Evolutionary conservation across 2,113 vertebrate genomes (phyloP).

Genomic region (Melanostigma gelatinosum): DNA sequence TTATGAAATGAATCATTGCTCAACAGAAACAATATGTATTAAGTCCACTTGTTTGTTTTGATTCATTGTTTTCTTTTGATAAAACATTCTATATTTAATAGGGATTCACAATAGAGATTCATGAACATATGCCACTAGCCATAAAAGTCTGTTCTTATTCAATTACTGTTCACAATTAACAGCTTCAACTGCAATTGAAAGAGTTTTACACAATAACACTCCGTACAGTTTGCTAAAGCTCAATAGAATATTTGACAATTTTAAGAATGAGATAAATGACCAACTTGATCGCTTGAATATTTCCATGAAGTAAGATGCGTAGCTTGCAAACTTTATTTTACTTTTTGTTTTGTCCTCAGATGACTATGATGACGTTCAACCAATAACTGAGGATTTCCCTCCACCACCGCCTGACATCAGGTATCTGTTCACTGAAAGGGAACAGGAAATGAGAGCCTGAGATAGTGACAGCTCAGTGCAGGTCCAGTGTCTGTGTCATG

Average conservation of each 20-base stretch:
- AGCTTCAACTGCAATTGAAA: not conserved
- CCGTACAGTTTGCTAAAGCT: not conserved
- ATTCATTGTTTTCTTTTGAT: not conserved
- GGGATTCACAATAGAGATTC: not conserved
- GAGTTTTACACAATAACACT: too few relatives aligned
- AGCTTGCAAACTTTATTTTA: not conserved
- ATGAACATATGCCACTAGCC: not conserved
- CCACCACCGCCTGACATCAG: slow-evolving; percentile 74
- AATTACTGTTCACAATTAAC: not conserved
- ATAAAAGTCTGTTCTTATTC: not conserved
- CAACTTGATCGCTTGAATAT: not conserved
- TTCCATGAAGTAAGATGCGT: not conserved
- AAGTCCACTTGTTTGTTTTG: not conserved
- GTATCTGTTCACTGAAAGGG: slow-evolving; percentile 34
- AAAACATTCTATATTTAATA: not conserved
- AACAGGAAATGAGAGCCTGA: not conserved
- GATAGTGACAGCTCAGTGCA: not conserved
- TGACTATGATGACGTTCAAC: slow-evolving; percentile 80
- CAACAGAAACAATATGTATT: not conserved
- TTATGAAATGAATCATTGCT: not conserved
- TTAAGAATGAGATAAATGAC: not conserved
- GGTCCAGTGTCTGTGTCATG: not conserved
- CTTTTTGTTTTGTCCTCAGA: slow-evolving; percentile 56
- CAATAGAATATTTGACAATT: not conserved
- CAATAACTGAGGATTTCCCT: slow-evolving; percentile 76